phyloP scores from a whole-genome alignment of 2,888 invertebrate genomes.

The Drosophila stalkeri region DNA sequence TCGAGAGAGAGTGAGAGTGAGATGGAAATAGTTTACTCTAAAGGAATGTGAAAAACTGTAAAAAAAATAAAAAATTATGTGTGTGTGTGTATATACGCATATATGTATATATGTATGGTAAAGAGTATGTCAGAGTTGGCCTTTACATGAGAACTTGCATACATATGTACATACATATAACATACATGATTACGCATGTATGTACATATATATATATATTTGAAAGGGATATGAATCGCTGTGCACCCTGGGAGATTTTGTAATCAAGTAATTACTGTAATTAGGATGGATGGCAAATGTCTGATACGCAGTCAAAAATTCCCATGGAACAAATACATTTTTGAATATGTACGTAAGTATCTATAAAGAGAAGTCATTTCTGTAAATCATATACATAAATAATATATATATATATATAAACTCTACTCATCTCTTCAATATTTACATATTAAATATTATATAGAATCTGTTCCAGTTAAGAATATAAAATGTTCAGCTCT shows the following conservation, averaged over 20 bases:
- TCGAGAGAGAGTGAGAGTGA: conserved; percentile 38
- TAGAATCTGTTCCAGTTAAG: conserved; percentile 36
- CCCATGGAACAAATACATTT: conserved; percentile 12
- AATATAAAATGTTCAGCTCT: background rate
- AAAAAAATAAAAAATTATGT: background rate
- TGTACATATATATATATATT: conserved; percentile 12
- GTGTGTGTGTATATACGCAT: conserved; percentile 10
- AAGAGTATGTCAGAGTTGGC: conserved; percentile 19
- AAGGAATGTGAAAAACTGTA: conserved; percentile 52
- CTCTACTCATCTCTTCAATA: conserved; percentile 50
- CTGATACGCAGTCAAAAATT: conserved; percentile 23
- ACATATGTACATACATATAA: conserved; percentile 1
- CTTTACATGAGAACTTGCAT: conserved; percentile 7
- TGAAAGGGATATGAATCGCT: conserved; percentile 43
- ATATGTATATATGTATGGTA: conserved; percentile 5
- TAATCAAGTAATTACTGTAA: conserved; percentile 79
- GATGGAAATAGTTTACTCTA: conserved; percentile 38
- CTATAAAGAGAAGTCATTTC: background rate
- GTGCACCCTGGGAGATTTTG: conserved; percentile 76
- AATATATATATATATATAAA: background rate
- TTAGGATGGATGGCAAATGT: conserved; percentile 62
- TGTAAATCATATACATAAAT: background rate
- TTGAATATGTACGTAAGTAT: background rate
- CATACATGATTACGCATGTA: background rate
- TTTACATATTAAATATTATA: conserved; percentile 69